phyloP scores from a whole-genome alignment of 2,888 invertebrate genomes.

The Fabriciana adippe region DNA sequence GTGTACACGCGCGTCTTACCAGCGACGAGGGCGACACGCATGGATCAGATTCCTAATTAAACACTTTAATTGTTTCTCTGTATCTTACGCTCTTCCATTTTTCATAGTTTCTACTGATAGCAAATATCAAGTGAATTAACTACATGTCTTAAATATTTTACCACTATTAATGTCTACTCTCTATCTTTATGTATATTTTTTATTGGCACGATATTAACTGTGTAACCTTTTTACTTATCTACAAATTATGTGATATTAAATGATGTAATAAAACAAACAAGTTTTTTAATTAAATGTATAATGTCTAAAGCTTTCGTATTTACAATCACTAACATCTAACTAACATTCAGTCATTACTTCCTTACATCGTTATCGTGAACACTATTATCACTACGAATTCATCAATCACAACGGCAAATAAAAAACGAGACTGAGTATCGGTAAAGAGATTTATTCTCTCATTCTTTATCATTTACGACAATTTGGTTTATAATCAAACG shows the following conservation, averaged over 20 bases:
- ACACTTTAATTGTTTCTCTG: background rate
- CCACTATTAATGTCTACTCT: constrained; percentile 12
- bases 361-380: constrained; percentile 77
- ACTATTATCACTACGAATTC: constrained; percentile 79
- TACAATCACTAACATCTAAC: constrained; percentile 78
- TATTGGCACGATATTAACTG: background rate
- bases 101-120: background rate
- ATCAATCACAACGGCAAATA: constrained; percentile 76
- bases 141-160: constrained; percentile 32
- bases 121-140: too few relatives aligned
- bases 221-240: background rate
- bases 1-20: constrained; percentile 52
- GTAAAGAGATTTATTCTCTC: constrained; percentile 70
- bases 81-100: background rate
- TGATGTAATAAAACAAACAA: constrained; percentile 50
- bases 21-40: constrained; percentile 77
- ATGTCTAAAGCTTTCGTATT: constrained; percentile 78
- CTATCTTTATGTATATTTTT: constrained; percentile 11
- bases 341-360: constrained; percentile 79
- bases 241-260: constrained; percentile 11
- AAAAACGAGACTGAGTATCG: constrained; percentile 78
- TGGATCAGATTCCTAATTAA: constrained; percentile 60
- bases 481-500: constrained; percentile 64
- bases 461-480: constrained; percentile 58
- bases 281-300: constrained; percentile 76